Base-by-base conservation (phyloP, 2,113 vertebrate species). In the Mola mola region DNA sequence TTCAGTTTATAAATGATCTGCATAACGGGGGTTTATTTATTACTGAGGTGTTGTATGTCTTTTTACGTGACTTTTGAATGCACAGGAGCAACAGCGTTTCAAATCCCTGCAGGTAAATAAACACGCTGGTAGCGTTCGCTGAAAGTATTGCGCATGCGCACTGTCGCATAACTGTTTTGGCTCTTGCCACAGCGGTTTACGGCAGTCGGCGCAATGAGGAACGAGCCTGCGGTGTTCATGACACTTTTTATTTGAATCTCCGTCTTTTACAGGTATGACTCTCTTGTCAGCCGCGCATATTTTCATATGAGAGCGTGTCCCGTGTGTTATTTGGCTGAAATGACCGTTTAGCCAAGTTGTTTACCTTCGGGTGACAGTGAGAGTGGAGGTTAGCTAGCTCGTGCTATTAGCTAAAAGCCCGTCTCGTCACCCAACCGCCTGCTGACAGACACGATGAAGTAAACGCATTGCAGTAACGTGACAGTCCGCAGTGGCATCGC, bases 141-240 rank as follows among this genome's bases (percentile, higher is more conserved):
- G 33, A 24, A 43, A 17, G 22, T 7, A 5, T 40, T 1, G 7
- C 3, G 9, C 12, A 4, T 1, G 25, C 6, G 15, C 44, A 6
- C 62, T 89, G 90, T 88, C 87, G 89, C 59, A 82, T 88, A 83
- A 33, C 20, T 34, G 56, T 46, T 63, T 28, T 25, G 19, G 20
- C 76, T 20, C 26, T 7, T 2, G 13, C 37, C 19, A 15, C 6
- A 21, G 31, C 64, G 20, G 2, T 86, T 90, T 87, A 89, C 85
- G 84, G 19, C 47, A 72, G 49, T 15, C 9, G 10, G 5, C 55
- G 78, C 71, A 74, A 85, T 82, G 87, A 77, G 64, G 52, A 33
- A 57, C 21, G 17, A 26, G 25, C 15, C 34, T 34, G n/a, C 25
- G 31, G 40, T 36, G 72, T 66, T 61, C 21, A 2, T 51, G 31